Base-by-base conservation (phyloP, 2,113 vertebrate species). In the Clarias gariepinus region DNA sequence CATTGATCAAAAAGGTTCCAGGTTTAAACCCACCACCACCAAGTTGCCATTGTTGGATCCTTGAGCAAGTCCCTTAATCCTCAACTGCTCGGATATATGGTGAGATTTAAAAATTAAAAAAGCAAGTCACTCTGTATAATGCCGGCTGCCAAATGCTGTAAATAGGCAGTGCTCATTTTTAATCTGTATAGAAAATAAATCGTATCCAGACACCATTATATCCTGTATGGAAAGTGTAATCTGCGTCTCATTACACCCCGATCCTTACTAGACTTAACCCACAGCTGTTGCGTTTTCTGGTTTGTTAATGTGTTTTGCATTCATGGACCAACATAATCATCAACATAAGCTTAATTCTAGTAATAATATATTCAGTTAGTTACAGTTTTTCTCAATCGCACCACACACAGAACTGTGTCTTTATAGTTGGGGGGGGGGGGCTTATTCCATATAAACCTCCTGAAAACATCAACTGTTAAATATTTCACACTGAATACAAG, bases 351-450 rank as follows among this genome's bases (percentile, higher is more conserved):
- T 52, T 19, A 55, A 88, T 58, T 71, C 85, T 85, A 85, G 88
- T 58, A 52, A 55, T 89, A 82, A 71, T 64, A 28, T 76, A 90
- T 73, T 87, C 81, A 41, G 8, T 58, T 74, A 41, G 6, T 58
- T 84, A 41, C 55, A 74, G 83, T 84, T 61, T 76, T 84, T 74
- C 69, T 63, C 83, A 60, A 4, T 15, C 36, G 82, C 74, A n/a
- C 58, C 61, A 63, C 55, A 57, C 53, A 60, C 82, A 60, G 57
- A 60, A 36, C 53, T 33, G 18, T 28, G 76, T 57, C 74, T 81
- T 63, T 64, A n/a, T 4, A 6, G n/a, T n/a, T 9, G 5, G 33
- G 33, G 33, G 33, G 33, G 5, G 33, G 8, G 25, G 21, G 33
- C 80, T 30, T 30, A 68, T 55, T 69, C 3, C 13, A 36, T 36